Percentiles rank a stretch among this genome's conserved stretches.
Evolutionary conservation across 2,113 vertebrate genomes (phyloP).

Genomic region (Danio rerio): DNA sequence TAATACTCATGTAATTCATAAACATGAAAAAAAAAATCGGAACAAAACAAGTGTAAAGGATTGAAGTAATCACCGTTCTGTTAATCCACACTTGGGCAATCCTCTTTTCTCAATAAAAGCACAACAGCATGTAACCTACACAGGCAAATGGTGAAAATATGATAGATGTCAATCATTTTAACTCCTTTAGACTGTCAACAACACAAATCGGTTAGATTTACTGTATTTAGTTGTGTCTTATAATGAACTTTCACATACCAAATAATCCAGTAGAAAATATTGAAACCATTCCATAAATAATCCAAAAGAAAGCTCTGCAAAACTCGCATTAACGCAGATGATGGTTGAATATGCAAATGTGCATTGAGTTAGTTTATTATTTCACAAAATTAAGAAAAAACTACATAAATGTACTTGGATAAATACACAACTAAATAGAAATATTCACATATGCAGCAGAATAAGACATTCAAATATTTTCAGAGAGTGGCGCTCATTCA

Average conservation of each 20-base stretch:
- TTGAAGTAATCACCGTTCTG: background rate
- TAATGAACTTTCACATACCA: background rate
- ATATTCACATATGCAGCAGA: background rate
- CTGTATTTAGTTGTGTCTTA: conserved; percentile 5
- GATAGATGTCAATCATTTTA: background rate
- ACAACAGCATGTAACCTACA: background rate
- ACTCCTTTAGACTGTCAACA: too few relatives aligned
- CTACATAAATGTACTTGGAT: background rate
- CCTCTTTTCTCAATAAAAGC: conserved; percentile 18
- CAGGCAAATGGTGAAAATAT: background rate
- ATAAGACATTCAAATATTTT: conserved; percentile 10
- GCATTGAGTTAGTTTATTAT: background rate
- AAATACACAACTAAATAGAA: background rate
- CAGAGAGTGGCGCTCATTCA: too few relatives aligned
- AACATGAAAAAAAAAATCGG: background rate
- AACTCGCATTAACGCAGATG: background rate
- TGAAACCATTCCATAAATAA: too few relatives aligned
- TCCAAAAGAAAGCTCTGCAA: background rate
- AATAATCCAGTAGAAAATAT: background rate
- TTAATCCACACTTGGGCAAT: conserved; percentile 4
- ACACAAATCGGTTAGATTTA: too few relatives aligned
- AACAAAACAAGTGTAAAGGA: background rate
- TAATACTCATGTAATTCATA: background rate
- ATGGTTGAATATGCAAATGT: too few relatives aligned
- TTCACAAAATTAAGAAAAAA: background rate